phyloP scores from a whole-genome alignment of 1,140 invertebrate genomes.

The Lucilia cuprina region DNA sequence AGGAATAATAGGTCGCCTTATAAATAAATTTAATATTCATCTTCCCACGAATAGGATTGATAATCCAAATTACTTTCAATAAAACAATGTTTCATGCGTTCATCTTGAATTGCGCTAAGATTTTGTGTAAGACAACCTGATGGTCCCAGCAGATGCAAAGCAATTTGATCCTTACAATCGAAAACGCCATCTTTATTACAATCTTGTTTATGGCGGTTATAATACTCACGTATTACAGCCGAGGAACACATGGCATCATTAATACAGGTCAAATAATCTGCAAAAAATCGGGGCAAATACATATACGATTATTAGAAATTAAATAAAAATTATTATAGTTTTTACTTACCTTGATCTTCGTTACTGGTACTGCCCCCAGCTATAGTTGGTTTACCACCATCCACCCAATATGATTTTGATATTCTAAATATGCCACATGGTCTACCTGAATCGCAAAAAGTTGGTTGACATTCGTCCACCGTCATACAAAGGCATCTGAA shows the following conservation, averaged over 20 bases:
- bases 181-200: conserved; percentile 51
- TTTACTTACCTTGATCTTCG: neutral
- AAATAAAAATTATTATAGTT: neutral
- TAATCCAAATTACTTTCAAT: neutral
- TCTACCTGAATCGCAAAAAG: conserved; percentile 39
- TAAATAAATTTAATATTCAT: too few relatives aligned
- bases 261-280: conserved; percentile 29
- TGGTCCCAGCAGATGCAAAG: conserved; percentile 49
- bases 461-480: conserved; percentile 41
- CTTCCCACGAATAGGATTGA: too few relatives aligned
- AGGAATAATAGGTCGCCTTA: too few relatives aligned
- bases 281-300: neutral
- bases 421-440: conserved; percentile 54
- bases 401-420: conserved; percentile 50
- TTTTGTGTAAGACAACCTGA: conserved; percentile 42
- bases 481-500: conserved; percentile 32
- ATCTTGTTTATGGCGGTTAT: conserved; percentile 43
- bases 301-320: neutral
- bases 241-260: conserved; percentile 41
- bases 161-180: conserved; percentile 50
- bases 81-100: neutral
- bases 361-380: neutral
- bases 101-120: neutral
- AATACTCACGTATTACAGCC: conserved; percentile 44
- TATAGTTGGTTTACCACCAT: conserved; percentile 40